phyloP scores from a whole-genome alignment of 1,140 invertebrate species.

The Drosophila sulfurigaster region DNA sequence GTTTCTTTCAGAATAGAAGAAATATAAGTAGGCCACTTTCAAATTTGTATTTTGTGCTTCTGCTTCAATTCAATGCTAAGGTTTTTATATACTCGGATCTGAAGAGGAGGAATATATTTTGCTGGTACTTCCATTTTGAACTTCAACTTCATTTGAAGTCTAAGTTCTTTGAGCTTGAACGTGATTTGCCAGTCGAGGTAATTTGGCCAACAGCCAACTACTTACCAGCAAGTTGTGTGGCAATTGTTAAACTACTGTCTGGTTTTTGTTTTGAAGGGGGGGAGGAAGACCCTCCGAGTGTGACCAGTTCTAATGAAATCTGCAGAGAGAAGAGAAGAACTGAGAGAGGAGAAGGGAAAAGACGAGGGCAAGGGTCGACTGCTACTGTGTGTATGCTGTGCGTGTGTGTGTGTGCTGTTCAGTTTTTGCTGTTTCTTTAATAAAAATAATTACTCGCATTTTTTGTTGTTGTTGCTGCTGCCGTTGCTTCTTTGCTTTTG shows the following conservation, averaged over 20 bases:
- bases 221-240: background rate
- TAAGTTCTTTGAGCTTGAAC: background rate
- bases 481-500: constrained; percentile 35
- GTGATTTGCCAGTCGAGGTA: background rate
- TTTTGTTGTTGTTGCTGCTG: constrained; percentile 49
- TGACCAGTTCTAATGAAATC: constrained; percentile 58
- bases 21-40: too few relatives aligned
- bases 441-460: constrained; percentile 77
- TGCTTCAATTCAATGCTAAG: too few relatives aligned
- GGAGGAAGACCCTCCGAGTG: constrained; percentile 13
- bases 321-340: background rate
- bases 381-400: constrained; percentile 37
- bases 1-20: too few relatives aligned
- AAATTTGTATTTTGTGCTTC: too few relatives aligned
- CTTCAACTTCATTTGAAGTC: background rate
- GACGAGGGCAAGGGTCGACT: constrained; percentile 42
- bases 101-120: background rate
- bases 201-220: background rate
- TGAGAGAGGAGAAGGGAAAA: constrained; percentile 20
- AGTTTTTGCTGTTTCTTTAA: constrained; percentile 57
- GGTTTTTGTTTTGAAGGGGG: background rate
- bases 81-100: too few relatives aligned
- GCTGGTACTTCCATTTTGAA: background rate
- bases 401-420: constrained; percentile 26
- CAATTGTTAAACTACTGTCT: constrained; percentile 1